Percentiles rank a stretch among this genome's conserved stretches.
Evolutionary conservation across 1,140 invertebrate species (phyloP).

Genomic region (Ectropis grisescens): DNA sequence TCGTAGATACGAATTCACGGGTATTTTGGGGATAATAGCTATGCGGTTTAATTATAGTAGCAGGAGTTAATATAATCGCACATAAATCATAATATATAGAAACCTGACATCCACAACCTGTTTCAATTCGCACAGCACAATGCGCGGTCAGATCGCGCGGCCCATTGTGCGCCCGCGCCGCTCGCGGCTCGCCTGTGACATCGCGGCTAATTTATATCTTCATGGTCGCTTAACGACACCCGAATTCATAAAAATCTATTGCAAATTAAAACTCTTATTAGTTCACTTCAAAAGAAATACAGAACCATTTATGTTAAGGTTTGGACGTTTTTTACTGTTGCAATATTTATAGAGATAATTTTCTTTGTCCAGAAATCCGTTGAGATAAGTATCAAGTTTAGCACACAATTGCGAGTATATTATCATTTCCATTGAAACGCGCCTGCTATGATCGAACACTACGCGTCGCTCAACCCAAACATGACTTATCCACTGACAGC

Average conservation of each 20-base stretch:
- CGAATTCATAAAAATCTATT: conserved; percentile 28
- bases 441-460: conserved; percentile 20
- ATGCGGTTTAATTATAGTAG: conserved; percentile 63
- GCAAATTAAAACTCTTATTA: conserved; percentile 37
- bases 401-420: conserved; percentile 45
- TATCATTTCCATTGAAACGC: conserved; percentile 47
- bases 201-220: conserved; percentile 62
- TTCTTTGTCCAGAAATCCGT: conserved; percentile 34
- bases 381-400: conserved; percentile 42
- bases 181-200: no score
- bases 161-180: conserved; percentile 34
- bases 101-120: conserved; percentile 64
- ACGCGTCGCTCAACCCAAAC: conserved; percentile 17
- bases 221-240: conserved; percentile 49
- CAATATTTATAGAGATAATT: conserved; percentile 46
- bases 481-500: conserved; percentile 3
- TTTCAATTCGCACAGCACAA: conserved; percentile 58
- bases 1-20: conserved; percentile 26
- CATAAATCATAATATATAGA: conserved; percentile 62
- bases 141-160: conserved; percentile 27
- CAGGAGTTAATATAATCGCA: conserved; percentile 53
- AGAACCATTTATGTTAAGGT: conserved; percentile 33
- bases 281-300: conserved; percentile 30
- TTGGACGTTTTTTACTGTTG: conserved; percentile 32
- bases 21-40: conserved; percentile 59